Percentiles rank a stretch among this genome's conserved stretches.
phyloP scores from a whole-genome alignment of 2,888 invertebrate genomes.

The Spodoptera picta region DNA sequence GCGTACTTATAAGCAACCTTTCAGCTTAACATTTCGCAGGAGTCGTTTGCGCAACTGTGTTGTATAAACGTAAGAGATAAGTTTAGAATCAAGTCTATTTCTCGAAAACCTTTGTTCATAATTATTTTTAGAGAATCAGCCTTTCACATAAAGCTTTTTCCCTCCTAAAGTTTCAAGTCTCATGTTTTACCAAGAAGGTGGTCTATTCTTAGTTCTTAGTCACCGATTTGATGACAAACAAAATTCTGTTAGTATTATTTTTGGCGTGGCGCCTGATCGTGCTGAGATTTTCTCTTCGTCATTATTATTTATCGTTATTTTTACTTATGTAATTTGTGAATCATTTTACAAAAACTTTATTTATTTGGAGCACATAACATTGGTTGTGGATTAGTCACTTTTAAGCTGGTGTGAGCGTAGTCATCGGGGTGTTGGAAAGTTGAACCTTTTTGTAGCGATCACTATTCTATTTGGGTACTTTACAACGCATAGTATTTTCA shows the following conservation, averaged over 20 bases:
- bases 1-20: too few relatives aligned
- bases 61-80: too few relatives aligned
- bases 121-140: background rate
- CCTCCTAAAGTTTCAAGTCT: constrained; percentile 11
- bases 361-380: background rate
- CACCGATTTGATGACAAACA: constrained; percentile 43
- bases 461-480: too few relatives aligned
- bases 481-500: too few relatives aligned
- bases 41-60: too few relatives aligned
- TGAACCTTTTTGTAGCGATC: too few relatives aligned
- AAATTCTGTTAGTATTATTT: constrained; percentile 23
- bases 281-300: constrained; percentile 5
- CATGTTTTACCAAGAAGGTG: constrained; percentile 15
- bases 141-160: constrained; percentile 4
- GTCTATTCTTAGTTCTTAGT: constrained; percentile 37
- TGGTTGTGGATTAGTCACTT: too few relatives aligned
- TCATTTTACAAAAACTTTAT: constrained; percentile 1
- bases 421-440: too few relatives aligned
- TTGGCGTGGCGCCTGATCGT: constrained; percentile 49
- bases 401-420: too few relatives aligned
- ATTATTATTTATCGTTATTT: constrained; percentile 15
- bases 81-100: too few relatives aligned
- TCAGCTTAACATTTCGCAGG: too few relatives aligned
- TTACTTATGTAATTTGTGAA: background rate
- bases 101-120: background rate